Base-by-base conservation (phyloP, 2,113 vertebrate species). In the Chelonoidis abingdonii region DNA sequence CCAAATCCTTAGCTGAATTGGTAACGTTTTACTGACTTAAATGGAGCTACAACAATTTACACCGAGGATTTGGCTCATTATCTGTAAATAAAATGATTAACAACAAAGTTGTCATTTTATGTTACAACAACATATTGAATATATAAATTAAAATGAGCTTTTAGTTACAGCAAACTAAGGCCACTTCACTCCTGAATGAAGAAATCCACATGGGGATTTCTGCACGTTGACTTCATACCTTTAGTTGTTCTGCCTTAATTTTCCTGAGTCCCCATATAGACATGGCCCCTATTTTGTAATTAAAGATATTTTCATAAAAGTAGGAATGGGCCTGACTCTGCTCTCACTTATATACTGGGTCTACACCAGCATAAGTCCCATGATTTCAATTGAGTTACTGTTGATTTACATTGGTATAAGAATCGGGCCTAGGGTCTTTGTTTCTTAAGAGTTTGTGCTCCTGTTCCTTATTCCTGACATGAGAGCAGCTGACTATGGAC, bases 331-430 rank as follows among this genome's bases (percentile, higher is more conserved):
- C 12, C 0, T 19, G 62, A 54, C 52, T 29, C 53, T 9, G 5
- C 75, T 83, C 17, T 49, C 52, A 27, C 27, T 29, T 31, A 47
- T 10, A 38, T 24, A 72, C 35, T 22, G 27, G 52, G 65, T 50
- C 87, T 75, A 85, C 59, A 85, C 88, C 21, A 86, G 38, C 41
- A 22, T 22, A 44, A 44, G n/a, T 75, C 38, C 72, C 85, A 62
- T 3, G 14, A 35, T 29, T 50, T 57, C 50, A n/a, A 25, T 1
- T 21, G 69, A 86, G 65, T 27, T 86, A 44, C 52, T 35, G 2
- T 75, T 1, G 2, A n/a, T 41, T 69, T n/a, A 2, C 72, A 10
- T n/a, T 4, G 1, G 24, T 0, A 0, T 2, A 14, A 82, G 0
- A 44, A 47, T 35, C 35, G 80, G 12, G 10, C 21, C 72, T 31